These are phyloP conservation scores for Andrena minutula DNA, from an alignment of 2,888 invertebrate genomes.

Conservation along the genomic window DNA sequence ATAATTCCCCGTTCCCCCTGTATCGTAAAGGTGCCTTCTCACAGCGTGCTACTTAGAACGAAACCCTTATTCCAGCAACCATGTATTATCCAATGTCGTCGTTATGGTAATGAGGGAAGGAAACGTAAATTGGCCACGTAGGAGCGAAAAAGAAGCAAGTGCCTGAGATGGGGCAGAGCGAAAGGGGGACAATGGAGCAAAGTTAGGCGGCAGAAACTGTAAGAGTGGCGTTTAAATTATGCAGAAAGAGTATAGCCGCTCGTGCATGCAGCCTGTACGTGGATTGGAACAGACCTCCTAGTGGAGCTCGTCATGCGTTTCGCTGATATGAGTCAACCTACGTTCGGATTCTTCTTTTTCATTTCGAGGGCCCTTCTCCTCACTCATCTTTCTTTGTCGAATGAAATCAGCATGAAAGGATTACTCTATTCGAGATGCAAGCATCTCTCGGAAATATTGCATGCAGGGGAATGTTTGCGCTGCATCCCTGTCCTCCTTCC, in stretches of 20 bases:
- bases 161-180: not conserved
- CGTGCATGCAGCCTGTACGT: not conserved
- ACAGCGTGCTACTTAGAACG: too few species aligned
- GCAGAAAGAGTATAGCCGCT: not conserved
- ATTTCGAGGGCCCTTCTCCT: not conserved
- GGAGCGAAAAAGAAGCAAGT: not conserved
- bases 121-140: not conserved
- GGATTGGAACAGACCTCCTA: not conserved
- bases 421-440: too few species aligned
- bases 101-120: not conserved
- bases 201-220: slow-evolving; percentile 1
- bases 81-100: too few species aligned
- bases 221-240: slow-evolving; percentile 19
- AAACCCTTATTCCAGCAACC: too few species aligned
- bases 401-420: too few species aligned
- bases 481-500: not conserved
- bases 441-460: too few species aligned
- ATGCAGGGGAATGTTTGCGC: too few species aligned
- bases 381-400: too few species aligned
- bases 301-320: not conserved
- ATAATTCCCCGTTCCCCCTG: too few species aligned
- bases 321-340: not conserved
- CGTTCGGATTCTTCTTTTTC: not conserved
- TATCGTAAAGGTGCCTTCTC: too few species aligned
- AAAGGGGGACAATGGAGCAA: not conserved